Conservation (phyloP, 2,797 vertebrate species). For the Ptychadena robeensis region DNA sequence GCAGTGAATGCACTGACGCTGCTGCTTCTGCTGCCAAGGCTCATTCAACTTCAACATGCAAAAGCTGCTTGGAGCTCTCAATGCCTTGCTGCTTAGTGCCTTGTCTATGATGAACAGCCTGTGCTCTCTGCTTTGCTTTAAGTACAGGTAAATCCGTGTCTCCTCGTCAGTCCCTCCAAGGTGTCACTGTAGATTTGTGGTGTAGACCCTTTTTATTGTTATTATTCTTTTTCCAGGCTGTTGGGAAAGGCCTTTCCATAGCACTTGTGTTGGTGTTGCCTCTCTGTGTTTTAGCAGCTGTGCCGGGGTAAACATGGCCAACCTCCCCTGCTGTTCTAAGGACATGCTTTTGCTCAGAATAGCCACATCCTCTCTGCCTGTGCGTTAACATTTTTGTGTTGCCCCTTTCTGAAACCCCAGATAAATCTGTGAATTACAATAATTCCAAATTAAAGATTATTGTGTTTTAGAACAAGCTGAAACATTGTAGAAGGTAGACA, state of each 20-base stretch:
- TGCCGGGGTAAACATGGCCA: not conserved
- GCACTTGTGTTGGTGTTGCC: constrained; percentile 36
- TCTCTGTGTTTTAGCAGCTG: constrained; percentile 43
- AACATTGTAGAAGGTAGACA: not conserved
- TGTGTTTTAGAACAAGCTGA: not conserved
- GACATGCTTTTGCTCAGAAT: not conserved
- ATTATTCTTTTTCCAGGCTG: not conserved
- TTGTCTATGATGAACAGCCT: constrained; percentile 89
- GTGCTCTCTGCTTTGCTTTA: constrained; percentile 95
- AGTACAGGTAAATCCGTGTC: constrained; percentile 89
- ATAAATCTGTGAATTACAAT: not conserved
- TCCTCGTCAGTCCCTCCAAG: not conserved
- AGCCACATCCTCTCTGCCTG: not conserved
- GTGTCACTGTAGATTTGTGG: constrained; percentile 11
- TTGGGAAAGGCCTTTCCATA: constrained; percentile 48
- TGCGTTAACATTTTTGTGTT: not conserved
- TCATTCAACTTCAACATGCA: constrained; percentile 79
- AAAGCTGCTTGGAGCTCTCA: constrained; percentile 74
- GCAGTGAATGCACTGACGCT: constrained; percentile 79
- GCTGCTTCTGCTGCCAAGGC: constrained; percentile 72
- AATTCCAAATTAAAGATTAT: not conserved
- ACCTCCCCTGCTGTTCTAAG: not conserved
- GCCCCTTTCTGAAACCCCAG: not conserved
- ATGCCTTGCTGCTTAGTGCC: constrained; percentile 74
- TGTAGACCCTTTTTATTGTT: not conserved